Evolutionary conservation across 2,888 invertebrate species (phyloP), one percentile per base, ranked within the genome.

Genomic region (Norana najaformis): DNA sequence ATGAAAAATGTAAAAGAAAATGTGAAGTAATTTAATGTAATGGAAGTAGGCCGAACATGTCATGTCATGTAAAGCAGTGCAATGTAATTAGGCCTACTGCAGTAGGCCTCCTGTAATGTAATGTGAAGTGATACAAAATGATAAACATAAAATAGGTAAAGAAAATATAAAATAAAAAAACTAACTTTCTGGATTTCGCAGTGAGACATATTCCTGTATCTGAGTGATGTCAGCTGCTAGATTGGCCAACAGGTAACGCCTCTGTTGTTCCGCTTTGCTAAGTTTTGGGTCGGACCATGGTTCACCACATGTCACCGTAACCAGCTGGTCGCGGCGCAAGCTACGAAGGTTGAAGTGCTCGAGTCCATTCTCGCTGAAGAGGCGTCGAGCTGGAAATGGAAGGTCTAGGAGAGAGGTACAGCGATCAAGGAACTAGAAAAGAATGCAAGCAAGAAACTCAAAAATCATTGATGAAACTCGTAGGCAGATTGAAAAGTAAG

Each of bases 361-460:
- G 38, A 93, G 92, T 13, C 95, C 95, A 23, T 93, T 92, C 69
- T 92, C 92, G 89, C 95, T 94, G 93, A 94, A 95, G 34, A 95
- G 91, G 38, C 95, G 92, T 36, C 95, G 91, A 3, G 94, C 95
- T 91, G 95, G 94, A 92, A 94, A 94, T 16, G 95, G 94, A 41
- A 95, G 92, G 90, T 93, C 92, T 30, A 95, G 92, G 83, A 94
- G 90, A 13, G 90, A 89, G 1, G 95, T 95, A 91, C 94, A 94
- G 53, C 93, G 92, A 90, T 94, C 94, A 53, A 95, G 92, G 92
- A 95, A 95, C 94, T 95, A 92, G 83, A 93, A 92, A 83, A 36
- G 85, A 16, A 53, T 18, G 16, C n/a, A n/a, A n/a, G n/a, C n/a
- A n/a, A n/a, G n/a, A 69, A 69, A 47, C 23, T 69, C n/a, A 69